A percentile compares a stretch with the other conserved stretches of the same genome.
phyloP scores from a whole-genome alignment of 2,888 invertebrate species.

The Philhelius pedissequus region DNA sequence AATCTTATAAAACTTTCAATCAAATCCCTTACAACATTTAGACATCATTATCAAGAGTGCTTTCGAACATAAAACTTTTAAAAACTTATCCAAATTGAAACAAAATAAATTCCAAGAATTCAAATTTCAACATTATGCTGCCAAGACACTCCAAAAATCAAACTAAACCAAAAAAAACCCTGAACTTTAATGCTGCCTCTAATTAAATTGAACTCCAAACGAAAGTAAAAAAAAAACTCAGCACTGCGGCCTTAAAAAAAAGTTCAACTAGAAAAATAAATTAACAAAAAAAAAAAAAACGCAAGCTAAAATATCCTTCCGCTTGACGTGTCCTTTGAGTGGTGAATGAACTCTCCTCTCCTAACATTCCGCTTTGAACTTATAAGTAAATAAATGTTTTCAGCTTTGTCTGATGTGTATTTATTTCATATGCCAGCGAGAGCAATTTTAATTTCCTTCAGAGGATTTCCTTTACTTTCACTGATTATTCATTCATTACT shows the following conservation, averaged over 20 bases:
- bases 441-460: conserved; percentile 54
- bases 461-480: conserved; percentile 41
- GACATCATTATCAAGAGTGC: too few relatives aligned
- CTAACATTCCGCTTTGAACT: background rate
- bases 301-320: background rate
- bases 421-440: background rate
- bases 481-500: conserved; percentile 53
- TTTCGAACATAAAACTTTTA: too few relatives aligned
- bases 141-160: too few relatives aligned
- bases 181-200: background rate
- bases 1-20: too few relatives aligned
- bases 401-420: background rate
- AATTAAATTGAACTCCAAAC: background rate
- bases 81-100: background rate
- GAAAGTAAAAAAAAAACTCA: background rate
- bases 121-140: too few relatives aligned
- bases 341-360: background rate
- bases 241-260: background rate
- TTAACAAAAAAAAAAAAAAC: background rate
- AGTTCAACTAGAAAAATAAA: too few relatives aligned
- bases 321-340: background rate
- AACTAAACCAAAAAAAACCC: background rate
- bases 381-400: conserved; percentile 4
- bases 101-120: background rate
- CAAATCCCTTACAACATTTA: too few relatives aligned